Evolutionary conservation across 2,888 invertebrate genomes (phyloP).

Genomic region (Fabriciana adippe): DNA sequence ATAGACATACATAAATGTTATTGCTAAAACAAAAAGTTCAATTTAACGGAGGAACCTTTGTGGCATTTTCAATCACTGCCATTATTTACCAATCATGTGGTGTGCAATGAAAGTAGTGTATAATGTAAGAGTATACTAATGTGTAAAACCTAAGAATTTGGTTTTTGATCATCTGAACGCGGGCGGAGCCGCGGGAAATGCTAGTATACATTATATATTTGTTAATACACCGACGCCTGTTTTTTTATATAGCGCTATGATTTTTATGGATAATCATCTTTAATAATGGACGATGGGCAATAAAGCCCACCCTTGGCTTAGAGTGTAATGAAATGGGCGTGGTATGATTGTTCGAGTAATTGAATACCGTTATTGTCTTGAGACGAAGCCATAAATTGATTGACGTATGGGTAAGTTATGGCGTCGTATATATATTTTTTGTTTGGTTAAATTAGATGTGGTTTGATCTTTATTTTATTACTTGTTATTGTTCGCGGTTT

Average conservation of each 20-base stretch:
- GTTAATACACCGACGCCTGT: conserved; percentile 6
- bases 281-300: conserved; percentile 12
- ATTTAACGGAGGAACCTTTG: too few relatives aligned
- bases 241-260: conserved; percentile 15
- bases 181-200: too few relatives aligned
- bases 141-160: too few relatives aligned
- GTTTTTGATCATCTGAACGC: too few relatives aligned
- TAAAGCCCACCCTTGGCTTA: conserved; percentile 30
- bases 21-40: too few relatives aligned
- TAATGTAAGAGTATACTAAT: too few relatives aligned
- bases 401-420: conserved; percentile 20
- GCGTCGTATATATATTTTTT: conserved; percentile 8
- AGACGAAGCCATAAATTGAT: conserved; percentile 39
- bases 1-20: too few relatives aligned
- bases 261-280: conserved; percentile 17
- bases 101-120: too few relatives aligned
- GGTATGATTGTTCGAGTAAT: conserved; percentile 39
- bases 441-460: not conserved
- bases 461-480: not conserved
- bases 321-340: conserved; percentile 36
- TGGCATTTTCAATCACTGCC: too few relatives aligned
- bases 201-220: too few relatives aligned
- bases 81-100: too few relatives aligned
- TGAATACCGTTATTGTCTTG: conserved; percentile 40
- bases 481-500: not conserved